phyloP scores from a whole-genome alignment of 1,140 invertebrate genomes.

The Drosophila ironensis region DNA sequence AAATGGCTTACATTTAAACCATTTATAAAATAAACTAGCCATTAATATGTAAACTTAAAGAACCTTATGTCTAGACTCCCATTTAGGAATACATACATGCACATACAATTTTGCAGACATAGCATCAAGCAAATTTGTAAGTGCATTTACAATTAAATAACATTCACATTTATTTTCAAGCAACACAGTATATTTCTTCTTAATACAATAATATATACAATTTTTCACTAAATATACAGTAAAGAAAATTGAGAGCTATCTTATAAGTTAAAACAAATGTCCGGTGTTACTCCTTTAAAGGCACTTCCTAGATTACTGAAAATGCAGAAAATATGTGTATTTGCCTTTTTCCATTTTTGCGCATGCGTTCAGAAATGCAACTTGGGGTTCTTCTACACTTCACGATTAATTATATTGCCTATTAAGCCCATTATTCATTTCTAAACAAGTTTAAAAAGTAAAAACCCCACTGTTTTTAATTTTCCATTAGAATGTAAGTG shows the following conservation, averaged over 20 bases:
- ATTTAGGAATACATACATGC: slow-evolving; percentile 9
- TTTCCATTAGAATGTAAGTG: no score
- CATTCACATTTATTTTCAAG: slow-evolving; percentile 18
- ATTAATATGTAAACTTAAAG: no score
- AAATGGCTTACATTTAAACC: no score
- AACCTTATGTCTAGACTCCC: slow-evolving; percentile 2
- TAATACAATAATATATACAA: background rate
- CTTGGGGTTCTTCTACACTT: background rate
- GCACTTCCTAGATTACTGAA: slow-evolving; percentile 17
- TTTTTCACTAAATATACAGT: background rate
- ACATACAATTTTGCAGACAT: slow-evolving; percentile 34
- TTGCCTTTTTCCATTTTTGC: slow-evolving; percentile 7
- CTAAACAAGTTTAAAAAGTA: no score
- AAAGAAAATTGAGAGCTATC: slow-evolving; percentile 1
- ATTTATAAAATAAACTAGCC: no score
- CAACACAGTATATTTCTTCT: slow-evolving; percentile 10
- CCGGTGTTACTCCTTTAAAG: background rate
- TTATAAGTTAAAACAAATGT: slow-evolving; percentile 9
- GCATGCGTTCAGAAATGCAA: slow-evolving; percentile 1
- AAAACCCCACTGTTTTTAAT: no score
- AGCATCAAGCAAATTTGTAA: slow-evolving; percentile 13
- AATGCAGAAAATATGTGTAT: slow-evolving; percentile 6
- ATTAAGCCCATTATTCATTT: no score
- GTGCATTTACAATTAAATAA: slow-evolving; percentile 36
- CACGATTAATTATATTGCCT: no score